Evolutionary conservation across 2,888 invertebrate species (phyloP).

Genomic region (Alitta virens): DNA sequence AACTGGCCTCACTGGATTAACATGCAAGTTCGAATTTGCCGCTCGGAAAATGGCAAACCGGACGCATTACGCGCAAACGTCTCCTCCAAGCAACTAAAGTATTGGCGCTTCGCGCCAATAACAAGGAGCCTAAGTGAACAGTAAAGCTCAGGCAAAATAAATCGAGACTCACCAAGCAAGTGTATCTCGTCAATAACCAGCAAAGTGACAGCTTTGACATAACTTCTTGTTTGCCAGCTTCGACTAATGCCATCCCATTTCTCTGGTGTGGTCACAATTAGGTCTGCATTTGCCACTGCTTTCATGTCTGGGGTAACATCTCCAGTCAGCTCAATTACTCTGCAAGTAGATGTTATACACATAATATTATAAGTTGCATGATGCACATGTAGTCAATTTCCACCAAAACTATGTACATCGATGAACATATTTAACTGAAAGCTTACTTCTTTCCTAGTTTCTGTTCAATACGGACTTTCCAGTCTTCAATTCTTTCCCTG

Average conservation of each 20-base stretch:
- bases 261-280: conserved; percentile 98
- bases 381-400: too few relatives aligned
- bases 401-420: not conserved
- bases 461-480: conserved; percentile 63
- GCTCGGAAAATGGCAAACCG: too few relatives aligned
- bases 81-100: too few relatives aligned
- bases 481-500: conserved; percentile 92
- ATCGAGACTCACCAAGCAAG: conserved; percentile 78
- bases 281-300: conserved; percentile 78
- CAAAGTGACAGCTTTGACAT: conserved; percentile 81
- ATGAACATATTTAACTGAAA: not conserved
- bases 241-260: conserved; percentile 99
- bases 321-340: conserved; percentile 94
- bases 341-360: conserved; percentile 40
- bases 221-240: conserved; percentile 95
- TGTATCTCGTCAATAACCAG: conserved; percentile 99
- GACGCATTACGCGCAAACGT: too few relatives aligned
- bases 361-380: too few relatives aligned
- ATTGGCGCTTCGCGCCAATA: too few relatives aligned
- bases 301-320: conserved; percentile 83
- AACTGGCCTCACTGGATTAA: too few relatives aligned
- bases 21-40: too few relatives aligned
- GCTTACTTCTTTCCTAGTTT: conserved; percentile 61
- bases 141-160: too few relatives aligned
- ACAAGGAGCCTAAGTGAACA: too few relatives aligned